Evolutionary conservation across 2,888 invertebrate genomes (phyloP).

Genomic region (Pteria penguin): DNA sequence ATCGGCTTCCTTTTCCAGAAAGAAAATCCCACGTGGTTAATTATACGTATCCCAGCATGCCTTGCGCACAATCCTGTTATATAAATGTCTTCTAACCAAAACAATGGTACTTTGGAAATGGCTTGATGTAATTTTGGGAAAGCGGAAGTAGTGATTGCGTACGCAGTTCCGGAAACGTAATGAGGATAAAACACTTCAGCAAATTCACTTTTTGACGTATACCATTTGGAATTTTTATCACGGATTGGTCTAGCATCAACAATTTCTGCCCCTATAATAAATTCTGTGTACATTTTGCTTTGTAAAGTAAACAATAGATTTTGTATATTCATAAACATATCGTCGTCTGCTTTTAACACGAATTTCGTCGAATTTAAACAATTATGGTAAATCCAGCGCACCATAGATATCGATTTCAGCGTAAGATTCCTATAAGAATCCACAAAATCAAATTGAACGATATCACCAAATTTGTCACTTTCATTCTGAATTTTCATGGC

Average conservation of each 20-base stretch:
- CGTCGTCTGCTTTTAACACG: slow-evolving; percentile 80
- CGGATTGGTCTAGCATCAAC: slow-evolving; percentile 84
- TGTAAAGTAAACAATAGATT: slow-evolving; percentile 7
- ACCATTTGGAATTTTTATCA: slow-evolving; percentile 91
- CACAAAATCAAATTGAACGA: slow-evolving; percentile 32
- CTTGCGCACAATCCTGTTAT: slow-evolving; percentile 93
- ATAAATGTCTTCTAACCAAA: slow-evolving; percentile 94
- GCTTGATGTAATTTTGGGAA: slow-evolving; percentile 86
- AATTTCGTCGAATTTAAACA: slow-evolving; percentile 75
- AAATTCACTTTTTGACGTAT: slow-evolving; percentile 89
- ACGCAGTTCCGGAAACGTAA: slow-evolving; percentile 95
- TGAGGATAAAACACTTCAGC: slow-evolving; percentile 83
- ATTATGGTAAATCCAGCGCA: slow-evolving; percentile 78
- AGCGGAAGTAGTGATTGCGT: slow-evolving; percentile 88
- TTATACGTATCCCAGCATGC: slow-evolving; percentile 83
- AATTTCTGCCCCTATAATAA: slow-evolving; percentile 30
- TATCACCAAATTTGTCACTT: slow-evolving; percentile 2
- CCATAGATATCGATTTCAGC: slow-evolving; percentile 80
- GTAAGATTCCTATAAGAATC: slow-evolving; percentile 79
- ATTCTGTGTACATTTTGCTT: neutral
- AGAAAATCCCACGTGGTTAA: slow-evolving; percentile 59
- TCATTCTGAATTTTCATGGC: slow-evolving; percentile 10
- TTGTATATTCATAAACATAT: slow-evolving; percentile 66
- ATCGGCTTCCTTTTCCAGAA: slow-evolving; percentile 44
- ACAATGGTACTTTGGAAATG: slow-evolving; percentile 86